Evolutionary conservation across 2,797 vertebrate genomes (phyloP), one percentile per base, ranked within the genome.

Genomic region (Tauraco hartlaubi): DNA sequence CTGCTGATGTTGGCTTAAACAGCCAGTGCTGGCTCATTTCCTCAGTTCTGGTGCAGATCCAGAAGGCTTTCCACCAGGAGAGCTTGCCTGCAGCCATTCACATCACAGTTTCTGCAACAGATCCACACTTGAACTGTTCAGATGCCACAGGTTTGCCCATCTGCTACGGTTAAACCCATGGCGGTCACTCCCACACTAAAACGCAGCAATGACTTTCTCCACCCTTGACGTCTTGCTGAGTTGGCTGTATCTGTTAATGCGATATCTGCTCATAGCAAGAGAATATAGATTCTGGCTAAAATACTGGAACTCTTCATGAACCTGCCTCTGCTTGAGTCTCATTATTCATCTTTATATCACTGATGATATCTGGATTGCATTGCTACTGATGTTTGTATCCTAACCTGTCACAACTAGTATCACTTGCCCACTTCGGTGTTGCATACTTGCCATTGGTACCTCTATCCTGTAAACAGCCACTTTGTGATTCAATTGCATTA

Each of bases 31-130:
- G 96, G 96, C 93, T 94, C 79, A 68, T 90, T 97, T 88, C 72
- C 88, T 83, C 82, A 31, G 49, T 92, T 95, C 90, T 97, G 95
- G 94, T 95, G 79, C 76, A 80, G 61, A 90, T 95, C 95, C 96
- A 97, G 95, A 96, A 95, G 91, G 91, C 68, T 95, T 96, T 96
- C 72, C 94, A 96, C 95, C 93, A 95, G 94, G 94, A 97, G 93
- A 97, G 87, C 85, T 85, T 88, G 88, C 94, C 91, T 0, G 3
- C 91, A 96, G 93, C 75, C 66, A 68, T 92, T 85, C 91, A 67
- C 95, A 88, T 95, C 75, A 71, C 67, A 88, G 58, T 88, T 92
- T 83, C 69, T 94, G 78, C 72, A 91, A 29, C 7, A 17, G 46
- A 88, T 85, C 79, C 73, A 64, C 76, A 68, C 52, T 91, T 88